These are phyloP conservation scores for Nettapus auritus DNA, from an alignment of 2,113 vertebrate species.

Conservation along the genomic window DNA sequence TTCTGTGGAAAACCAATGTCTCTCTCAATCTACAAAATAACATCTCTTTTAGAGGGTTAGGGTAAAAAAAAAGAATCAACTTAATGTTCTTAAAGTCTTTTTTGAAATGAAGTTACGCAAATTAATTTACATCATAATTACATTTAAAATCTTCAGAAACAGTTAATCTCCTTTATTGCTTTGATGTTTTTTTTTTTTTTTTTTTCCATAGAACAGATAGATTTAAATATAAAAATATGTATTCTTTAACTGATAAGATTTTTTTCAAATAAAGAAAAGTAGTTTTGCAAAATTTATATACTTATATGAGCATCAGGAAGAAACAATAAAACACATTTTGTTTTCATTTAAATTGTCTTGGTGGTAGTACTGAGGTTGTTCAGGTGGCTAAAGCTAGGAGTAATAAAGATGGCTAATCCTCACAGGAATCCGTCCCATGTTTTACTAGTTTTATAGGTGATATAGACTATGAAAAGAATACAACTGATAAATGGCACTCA, in stretches of 20 bases:
- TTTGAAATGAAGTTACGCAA: background rate
- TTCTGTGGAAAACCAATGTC: background rate
- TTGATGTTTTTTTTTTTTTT: background rate
- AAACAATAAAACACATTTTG: background rate
- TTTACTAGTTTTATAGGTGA: background rate
- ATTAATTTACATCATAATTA: background rate
- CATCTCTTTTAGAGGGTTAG: background rate
- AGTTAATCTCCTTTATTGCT: background rate
- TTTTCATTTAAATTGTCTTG: background rate
- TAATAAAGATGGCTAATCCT: background rate
- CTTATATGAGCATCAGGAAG: background rate
- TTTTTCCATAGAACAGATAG: background rate
- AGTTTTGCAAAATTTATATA: background rate
- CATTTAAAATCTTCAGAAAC: background rate
- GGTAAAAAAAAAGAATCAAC: background rate
- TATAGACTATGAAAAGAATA: background rate
- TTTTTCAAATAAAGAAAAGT: background rate
- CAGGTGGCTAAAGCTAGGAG: background rate
- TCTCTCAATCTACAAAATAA: background rate
- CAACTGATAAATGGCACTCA: background rate
- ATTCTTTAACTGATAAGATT: background rate
- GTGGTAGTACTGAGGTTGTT: background rate
- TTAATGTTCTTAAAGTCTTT: background rate
- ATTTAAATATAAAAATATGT: background rate
- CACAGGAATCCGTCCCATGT: background rate